Base-by-base conservation (phyloP, 2,113 vertebrate species). In the Willisornis vidua region DNA sequence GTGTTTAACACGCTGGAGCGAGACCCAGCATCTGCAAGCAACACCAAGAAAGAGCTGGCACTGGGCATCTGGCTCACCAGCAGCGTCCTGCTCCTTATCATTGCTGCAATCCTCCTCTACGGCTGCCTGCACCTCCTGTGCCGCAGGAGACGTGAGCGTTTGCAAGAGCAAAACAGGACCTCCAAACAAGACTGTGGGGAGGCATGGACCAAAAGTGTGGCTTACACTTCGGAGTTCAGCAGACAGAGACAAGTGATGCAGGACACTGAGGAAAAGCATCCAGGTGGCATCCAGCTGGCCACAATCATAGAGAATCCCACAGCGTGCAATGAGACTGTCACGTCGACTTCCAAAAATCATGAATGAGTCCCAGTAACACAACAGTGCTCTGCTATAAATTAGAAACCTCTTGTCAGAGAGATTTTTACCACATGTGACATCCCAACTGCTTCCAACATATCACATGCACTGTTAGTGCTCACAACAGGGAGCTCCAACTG, bases 11-110 rank as follows among this genome's bases (percentile, higher is more conserved):
- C 99, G 0, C 91, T 96, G 84, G 96, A 97, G 35, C 97, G 67
- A 62, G 98, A 97, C 73, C 77, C 94, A 0, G 79, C 96, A 4
- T 96, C 98, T 1, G 91, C 43, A 0, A 98, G 97, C 91, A 97
- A 90, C 73, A 94, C 96, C 10, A 98, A 98, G 93, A 98, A 98
- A 82, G 98, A 99, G 86, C 92, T 99, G 39, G 98, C 98, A 0
- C 94, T 98, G 96, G 98, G 98, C 19, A 98, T 99, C 67, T 99
- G 99, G 99, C 95, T 99, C 90, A 98, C 98, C 91, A 99, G 99
- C 96, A 98, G 98, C 22, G 13, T 98, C 20, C 93, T 99, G 86
- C 98, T 99, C 16, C 97, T 99, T 76, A 87, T 98, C 81, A 98
- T 99, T 3, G 97, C 98, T 0, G 97, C 97, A 10, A 85, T 98